Conservation (phyloP, 2,113 vertebrate genomes). For the Polypterus bichir region DNA sequence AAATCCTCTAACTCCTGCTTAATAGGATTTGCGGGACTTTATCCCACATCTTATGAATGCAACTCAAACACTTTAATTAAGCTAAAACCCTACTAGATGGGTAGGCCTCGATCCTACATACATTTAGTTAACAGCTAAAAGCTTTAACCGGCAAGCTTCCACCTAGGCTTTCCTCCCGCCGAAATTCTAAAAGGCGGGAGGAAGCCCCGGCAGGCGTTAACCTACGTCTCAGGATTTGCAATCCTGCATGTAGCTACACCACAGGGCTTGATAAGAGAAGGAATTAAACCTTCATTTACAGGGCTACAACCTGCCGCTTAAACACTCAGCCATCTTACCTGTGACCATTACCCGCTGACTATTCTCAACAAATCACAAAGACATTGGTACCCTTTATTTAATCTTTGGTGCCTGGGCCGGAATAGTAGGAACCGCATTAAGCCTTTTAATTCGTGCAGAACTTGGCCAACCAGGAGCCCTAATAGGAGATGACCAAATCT, state of each 20-base stretch:
- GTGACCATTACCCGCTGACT: constrained; percentile 31
- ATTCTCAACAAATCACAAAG: constrained; percentile 37
- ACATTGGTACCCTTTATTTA: constrained; percentile 30
- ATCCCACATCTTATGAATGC: constrained; percentile 30
- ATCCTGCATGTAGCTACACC: constrained; percentile 18
- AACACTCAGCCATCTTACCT: constrained; percentile 28
- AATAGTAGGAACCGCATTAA: constrained; percentile 22
- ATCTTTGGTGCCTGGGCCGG: constrained; percentile 33
- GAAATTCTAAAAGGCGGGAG: background rate
- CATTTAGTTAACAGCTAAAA: constrained; percentile 33
- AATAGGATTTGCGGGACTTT: constrained; percentile 25
- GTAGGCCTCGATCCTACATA: constrained; percentile 29
- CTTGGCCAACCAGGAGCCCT: constrained; percentile 22
- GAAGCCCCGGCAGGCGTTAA: constrained; percentile 17
- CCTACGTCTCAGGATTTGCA: constrained; percentile 26
- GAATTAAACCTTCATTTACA: constrained; percentile 20
- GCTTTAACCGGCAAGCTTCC: constrained; percentile 24
- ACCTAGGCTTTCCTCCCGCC: constrained; percentile 18
- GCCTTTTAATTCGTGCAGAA: constrained; percentile 24
- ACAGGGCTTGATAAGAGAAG: constrained; percentile 23
- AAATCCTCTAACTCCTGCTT: constrained; percentile 24
- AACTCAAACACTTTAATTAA: constrained; percentile 33
- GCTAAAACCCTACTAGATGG: constrained; percentile 27
- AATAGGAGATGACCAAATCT: constrained; percentile 20
- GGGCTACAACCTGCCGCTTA: constrained; percentile 30